phyloP scores from a whole-genome alignment of 2,888 invertebrate species.

The Melipona beecheii region DNA sequence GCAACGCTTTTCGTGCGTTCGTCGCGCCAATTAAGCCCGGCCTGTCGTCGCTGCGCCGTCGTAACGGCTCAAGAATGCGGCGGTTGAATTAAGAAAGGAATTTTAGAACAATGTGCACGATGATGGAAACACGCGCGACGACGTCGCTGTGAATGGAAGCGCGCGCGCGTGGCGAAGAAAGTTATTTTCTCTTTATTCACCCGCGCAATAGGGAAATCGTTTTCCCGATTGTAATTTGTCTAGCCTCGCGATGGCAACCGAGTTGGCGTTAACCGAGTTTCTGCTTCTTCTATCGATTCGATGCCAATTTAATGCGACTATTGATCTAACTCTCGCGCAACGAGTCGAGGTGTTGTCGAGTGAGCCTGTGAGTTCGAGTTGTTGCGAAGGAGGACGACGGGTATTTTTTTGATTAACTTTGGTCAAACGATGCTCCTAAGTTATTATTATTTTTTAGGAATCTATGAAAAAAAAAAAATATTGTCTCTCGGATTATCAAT shows the following conservation, averaged over 20 bases:
- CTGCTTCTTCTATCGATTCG: background rate
- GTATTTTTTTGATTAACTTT: background rate
- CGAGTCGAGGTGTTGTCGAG: background rate
- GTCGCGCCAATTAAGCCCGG: slow-evolving; percentile 9
- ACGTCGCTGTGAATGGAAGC: no score
- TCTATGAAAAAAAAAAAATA: no score
- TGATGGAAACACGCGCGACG: background rate
- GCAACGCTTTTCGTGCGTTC: background rate
- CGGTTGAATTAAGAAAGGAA: background rate
- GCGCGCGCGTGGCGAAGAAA: no score
- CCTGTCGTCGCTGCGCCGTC: background rate
- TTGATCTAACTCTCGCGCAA: background rate
- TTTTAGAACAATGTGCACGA: background rate
- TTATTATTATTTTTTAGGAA: no score
- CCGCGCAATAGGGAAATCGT: background rate
- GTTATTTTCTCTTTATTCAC: background rate
- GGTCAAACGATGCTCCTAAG: background rate
- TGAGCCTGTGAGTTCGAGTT: background rate
- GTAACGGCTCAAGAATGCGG: background rate
- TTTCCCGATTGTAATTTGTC: slow-evolving; percentile 6
- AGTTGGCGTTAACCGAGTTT: background rate
- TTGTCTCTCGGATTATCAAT: no score
- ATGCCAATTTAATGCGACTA: background rate
- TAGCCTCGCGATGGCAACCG: background rate
- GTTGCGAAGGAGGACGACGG: background rate